Base-by-base conservation (phyloP, 2,888 invertebrate species). In the Drosophila ezoana region DNA sequence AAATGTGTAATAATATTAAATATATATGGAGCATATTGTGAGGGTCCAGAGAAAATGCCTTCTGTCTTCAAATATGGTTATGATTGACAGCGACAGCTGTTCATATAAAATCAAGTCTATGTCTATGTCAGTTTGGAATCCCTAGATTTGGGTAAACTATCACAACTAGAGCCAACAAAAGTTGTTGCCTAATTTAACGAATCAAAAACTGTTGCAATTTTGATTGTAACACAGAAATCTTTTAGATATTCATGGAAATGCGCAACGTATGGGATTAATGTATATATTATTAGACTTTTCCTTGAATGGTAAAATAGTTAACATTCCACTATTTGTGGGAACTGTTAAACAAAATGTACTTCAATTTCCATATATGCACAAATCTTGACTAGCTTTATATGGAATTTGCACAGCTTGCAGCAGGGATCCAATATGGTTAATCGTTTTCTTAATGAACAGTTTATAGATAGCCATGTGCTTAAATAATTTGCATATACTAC, bases 1-100 rank as follows among this genome's bases (percentile, higher is more conserved):
- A 57, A 79, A 56, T 49, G 32, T 53, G 28, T 28, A 59, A 32
- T 43, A 53, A 52, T 49, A 65, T 53, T 59, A 52, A 16, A 48
- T 40, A 37, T 23, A 32, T 47, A 45, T 45, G 13, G 1, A 40
- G 40, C 33, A 62, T 45, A 33, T 45, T 54, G 56, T 47, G 16
- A 47, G 49, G 48, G 59, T 38, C 51, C 8, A n/a, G 8, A 38
- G 37, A 28, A 54, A 41, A 48, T 48, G 14, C 72, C 69, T 41
- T 41, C 18, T 56, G 47, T 56, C 63, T 54, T 59, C 11, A 43
- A 51, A 67, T 53, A 45, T 44, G 45, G 53, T 52, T 58, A 45
- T 72, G 80, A 86, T 59, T 72, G 80, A 65, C 84, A 66, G 56
- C 61, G 61, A 61, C 80, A 83, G 81, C 80, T 72, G 87, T 72